Base-by-base conservation (phyloP, 2,797 vertebrate species). In the Sparidentex hasta region DNA sequence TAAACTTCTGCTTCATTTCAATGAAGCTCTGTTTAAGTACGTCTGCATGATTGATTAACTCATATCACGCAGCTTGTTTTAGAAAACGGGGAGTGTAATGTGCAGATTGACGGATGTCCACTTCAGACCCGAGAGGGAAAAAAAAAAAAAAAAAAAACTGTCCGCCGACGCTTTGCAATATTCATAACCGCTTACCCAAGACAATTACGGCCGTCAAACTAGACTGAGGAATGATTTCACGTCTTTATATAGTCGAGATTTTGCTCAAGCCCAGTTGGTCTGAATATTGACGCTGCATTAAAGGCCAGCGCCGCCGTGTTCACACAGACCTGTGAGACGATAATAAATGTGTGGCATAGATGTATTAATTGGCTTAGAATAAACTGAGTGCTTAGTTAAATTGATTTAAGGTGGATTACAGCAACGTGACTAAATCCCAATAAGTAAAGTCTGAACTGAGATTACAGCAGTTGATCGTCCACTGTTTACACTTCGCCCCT, bases 171-270 rank as follows among this genome's bases (percentile, higher is more conserved):
- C 76, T 84, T 73, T 69, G 71, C 75, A 93, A 92, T 93, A 94
- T 93, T 93, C 80, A 92, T 89, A 74, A 46, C 21, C 43, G 21
- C 80, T 90, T 91, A 83, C 81, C 62, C 52, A 82, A 81, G 78
- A 92, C 72, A 73, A 83, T 74, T 59, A 73, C 1, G n/a, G 51
- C 65, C 44, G 33, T 86, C 51, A 44, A 68, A 80, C 16, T 25
- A 52, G 65, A 89, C 20, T 27, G 56, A 80, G 67, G 73, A 80
- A 80, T 74, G 66, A 79, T 33, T 86, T 56, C 56, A 52, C 0
- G 0, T 77, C 65, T 87, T 78, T 82, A 62, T 71, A 78, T 38
- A 64, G 43, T 63, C 73, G 69, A 83, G 64, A 72, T 90, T 65
- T 80, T 71, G 69, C 76, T 73, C 38, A 54, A 56, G 47, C 58